Evolutionary conservation across 2,113 vertebrate species (phyloP), one percentile per base, ranked within the genome.

Genomic region (Vireo altiloquus): DNA sequence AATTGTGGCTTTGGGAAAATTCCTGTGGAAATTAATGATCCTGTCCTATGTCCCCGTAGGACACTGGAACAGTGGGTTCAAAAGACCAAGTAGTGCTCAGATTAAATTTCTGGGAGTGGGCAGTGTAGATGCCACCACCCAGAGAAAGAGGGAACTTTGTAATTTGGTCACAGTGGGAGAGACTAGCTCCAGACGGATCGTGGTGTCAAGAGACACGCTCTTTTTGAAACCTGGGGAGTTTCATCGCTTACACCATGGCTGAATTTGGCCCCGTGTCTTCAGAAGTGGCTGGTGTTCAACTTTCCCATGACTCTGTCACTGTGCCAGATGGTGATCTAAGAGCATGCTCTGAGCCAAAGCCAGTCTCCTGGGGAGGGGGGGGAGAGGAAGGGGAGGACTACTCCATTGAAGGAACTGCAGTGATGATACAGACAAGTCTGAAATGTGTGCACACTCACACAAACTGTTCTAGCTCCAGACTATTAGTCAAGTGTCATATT

Each of bases 221-320:
- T 46, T 78, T 72, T n/a, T 94, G 89, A 95, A 90, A 72, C 78
- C 72, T 91, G 47, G 81, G 65, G 68, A 84, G 76, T 89, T 94
- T 89, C 44, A 65, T 59, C 0, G 25, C 90, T 84, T 93, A 84
- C 71, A 93, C 87, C 52, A 40, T 42, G 68, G 92, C 70, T 96
- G 93, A 61, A 90, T 95, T 96, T 97, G 95, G 93, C 94, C 89
- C 90, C 2, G 0, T 83, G 89, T 95, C 94, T 96, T 95, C 89
- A 92, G 91, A 95, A 92, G 87, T 95, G 96, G 95, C 92, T 82
- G 66, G 28, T 91, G 63, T 95, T 97, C 96, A 97, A 81, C 76
- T 97, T 97, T 96, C 96, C 95, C 96, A 91, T 97, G 96, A 87
- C 92, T 94, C 72, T 97, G 96, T 96, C 96, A 79, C 70, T 76